A percentile compares a stretch with the other conserved stretches of the same genome.
phyloP scores from a whole-genome alignment of 1,140 invertebrate species.

The Drosophila pseudoananassae region DNA sequence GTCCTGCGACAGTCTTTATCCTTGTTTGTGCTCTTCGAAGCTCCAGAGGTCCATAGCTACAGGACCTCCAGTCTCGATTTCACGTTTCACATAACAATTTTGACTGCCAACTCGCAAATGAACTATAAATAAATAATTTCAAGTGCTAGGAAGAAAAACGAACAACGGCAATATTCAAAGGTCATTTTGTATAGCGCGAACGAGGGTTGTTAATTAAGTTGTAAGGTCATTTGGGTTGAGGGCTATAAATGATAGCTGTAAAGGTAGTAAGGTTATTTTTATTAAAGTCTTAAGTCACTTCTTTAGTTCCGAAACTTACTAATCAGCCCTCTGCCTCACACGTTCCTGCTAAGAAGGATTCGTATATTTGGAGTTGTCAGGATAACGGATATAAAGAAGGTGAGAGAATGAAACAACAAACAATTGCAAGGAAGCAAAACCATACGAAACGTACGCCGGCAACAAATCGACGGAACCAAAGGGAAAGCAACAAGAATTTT shows the following conservation, averaged over 20 bases:
- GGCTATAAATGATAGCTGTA: too few species aligned
- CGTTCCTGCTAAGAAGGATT: slow-evolving; percentile 40
- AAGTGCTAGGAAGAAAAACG: slow-evolving; percentile 56
- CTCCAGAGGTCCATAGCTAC: slow-evolving; percentile 3
- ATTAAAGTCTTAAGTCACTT: too few species aligned
- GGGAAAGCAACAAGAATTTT: slow-evolving; percentile 70
- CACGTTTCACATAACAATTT: slow-evolving; percentile 65
- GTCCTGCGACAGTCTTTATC: slow-evolving; percentile 1
- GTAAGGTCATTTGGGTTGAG: background rate
- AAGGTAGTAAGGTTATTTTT: too few species aligned
- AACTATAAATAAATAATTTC: slow-evolving; percentile 81
- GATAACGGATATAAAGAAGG: slow-evolving; percentile 44
- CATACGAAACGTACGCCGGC: slow-evolving; percentile 51
- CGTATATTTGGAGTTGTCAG: slow-evolving; percentile 64
- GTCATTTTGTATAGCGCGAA: slow-evolving; percentile 23
- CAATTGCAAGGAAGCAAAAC: slow-evolving; percentile 63
- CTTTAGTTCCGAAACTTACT: background rate
- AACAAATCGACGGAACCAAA: slow-evolving; percentile 75
- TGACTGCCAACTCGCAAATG: slow-evolving; percentile 75
- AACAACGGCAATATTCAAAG: slow-evolving; percentile 32
- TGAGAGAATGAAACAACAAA: slow-evolving; percentile 38
- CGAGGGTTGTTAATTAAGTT: slow-evolving; percentile 29
- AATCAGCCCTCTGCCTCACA: slow-evolving; percentile 18
- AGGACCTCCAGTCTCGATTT: slow-evolving; percentile 15
- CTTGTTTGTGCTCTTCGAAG: background rate